A percentile compares a stretch with the other conserved stretches of the same genome.
These are phyloP conservation scores for Slavum lentiscoides DNA, from an alignment of 2,888 invertebrate species.

Conservation along the genomic window DNA sequence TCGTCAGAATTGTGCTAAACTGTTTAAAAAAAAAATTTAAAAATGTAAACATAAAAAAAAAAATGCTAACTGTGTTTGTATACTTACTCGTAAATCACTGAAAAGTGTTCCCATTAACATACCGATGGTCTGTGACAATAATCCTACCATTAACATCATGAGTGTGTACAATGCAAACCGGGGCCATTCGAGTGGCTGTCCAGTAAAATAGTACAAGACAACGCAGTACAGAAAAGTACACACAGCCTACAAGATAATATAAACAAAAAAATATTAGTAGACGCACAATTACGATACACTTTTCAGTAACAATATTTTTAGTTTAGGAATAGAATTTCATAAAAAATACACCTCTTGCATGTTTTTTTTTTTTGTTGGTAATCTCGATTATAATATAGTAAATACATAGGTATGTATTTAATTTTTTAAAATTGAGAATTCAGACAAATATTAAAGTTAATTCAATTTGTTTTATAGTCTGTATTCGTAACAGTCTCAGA, in stretches of 20 bases:
- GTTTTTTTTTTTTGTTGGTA: neutral
- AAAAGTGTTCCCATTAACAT: conserved; percentile 75
- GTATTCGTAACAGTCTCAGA: too few relatives aligned
- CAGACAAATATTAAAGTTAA: too few relatives aligned
- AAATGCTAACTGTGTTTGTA: neutral
- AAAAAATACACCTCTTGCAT: neutral
- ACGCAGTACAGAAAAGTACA: conserved; percentile 76
- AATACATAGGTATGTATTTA: neutral
- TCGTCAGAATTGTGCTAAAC: conserved; percentile 88
- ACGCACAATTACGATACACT: neutral
- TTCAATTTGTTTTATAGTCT: too few relatives aligned
- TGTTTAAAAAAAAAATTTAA: conserved; percentile 61
- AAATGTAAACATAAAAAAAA: neutral
- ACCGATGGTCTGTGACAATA: conserved; percentile 85
- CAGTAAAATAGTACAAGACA: conserved; percentile 83
- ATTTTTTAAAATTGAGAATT: too few relatives aligned
- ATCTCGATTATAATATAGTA: neutral
- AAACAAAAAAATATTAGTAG: neutral
- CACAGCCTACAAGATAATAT: conserved; percentile 63
- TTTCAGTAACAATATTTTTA: neutral
- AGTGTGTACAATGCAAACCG: conserved; percentile 74
- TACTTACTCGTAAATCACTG: conserved; percentile 39
- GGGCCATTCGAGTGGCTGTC: conserved; percentile 76
- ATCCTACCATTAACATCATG: conserved; percentile 75
- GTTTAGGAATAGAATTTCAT: neutral